phyloP scores from a whole-genome alignment of 2,113 vertebrate species.

The Gulo gulo region DNA sequence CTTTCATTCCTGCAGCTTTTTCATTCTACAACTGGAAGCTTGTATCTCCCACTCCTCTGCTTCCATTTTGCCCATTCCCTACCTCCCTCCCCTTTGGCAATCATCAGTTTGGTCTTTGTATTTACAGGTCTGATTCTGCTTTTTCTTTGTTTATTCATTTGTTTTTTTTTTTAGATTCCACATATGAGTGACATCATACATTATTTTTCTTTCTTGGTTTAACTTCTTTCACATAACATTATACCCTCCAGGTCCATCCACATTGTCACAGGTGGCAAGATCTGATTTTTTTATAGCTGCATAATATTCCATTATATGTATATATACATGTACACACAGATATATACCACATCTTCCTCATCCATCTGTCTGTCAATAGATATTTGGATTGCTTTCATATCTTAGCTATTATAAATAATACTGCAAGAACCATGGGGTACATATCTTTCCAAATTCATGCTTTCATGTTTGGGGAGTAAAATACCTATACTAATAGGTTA shows the following conservation, averaged over 20 bases:
- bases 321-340: neutral
- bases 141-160: neutral
- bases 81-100: neutral
- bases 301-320: neutral
- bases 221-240: neutral
- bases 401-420: neutral
- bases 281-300: neutral
- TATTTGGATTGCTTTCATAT: neutral
- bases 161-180: neutral
- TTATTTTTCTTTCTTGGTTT: neutral
- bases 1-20: neutral
- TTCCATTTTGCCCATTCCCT: neutral
- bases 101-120: neutral
- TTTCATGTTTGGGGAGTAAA: neutral
- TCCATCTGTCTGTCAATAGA: neutral
- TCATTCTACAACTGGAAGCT: neutral
- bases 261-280: neutral
- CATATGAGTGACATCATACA: neutral
- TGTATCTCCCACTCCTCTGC: neutral
- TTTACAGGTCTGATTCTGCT: neutral
- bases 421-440: neutral
- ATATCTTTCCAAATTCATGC: neutral
- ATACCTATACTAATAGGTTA: neutral
- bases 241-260: neutral
- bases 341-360: neutral